Percentiles rank a stretch among this genome's conserved stretches.
Conservation (phyloP, 64 coral and sea anemone species). For the Orbicella faveolata region DNA sequence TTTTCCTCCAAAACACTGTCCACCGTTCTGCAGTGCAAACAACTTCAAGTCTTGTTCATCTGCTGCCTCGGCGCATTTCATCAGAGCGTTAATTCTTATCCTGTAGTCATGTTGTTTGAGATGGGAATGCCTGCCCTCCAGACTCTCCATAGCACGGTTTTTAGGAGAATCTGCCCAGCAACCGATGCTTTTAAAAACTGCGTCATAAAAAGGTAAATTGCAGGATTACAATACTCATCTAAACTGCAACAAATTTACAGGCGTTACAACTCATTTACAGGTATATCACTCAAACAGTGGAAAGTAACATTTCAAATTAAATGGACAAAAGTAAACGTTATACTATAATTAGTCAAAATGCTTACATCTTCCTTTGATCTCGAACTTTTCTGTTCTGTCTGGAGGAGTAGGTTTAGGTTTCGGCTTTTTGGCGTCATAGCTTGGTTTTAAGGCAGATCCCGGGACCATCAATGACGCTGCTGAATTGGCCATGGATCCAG, state of each 20-base stretch:
- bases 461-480: neutral
- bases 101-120: constrained; percentile 63
- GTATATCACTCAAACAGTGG: too few species aligned
- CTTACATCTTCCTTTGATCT: constrained; percentile 68
- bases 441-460: neutral
- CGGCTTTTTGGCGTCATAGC: neutral
- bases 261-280: too few species aligned
- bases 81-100: constrained; percentile 61
- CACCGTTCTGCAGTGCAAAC: constrained; percentile 77
- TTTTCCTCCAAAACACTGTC: constrained; percentile 66
- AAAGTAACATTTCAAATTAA: too few species aligned
- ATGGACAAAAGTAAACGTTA: too few species aligned
- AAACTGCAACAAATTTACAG: too few species aligned
- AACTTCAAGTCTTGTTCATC: constrained; percentile 49
- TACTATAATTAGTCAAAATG: neutral
- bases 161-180: constrained; percentile 64
- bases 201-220: neutral
- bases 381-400: constrained; percentile 43
- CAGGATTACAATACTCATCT: too few species aligned
- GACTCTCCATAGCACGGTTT: constrained; percentile 19
- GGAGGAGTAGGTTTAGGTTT: constrained; percentile 39
- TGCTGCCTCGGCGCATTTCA: constrained; percentile 78
- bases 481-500: neutral
- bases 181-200: constrained; percentile 80
- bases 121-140: constrained; percentile 53